These are phyloP conservation scores for Eptesicus fuscus DNA, from an alignment of 2,113 vertebrate genomes.

Conservation along the genomic window DNA sequence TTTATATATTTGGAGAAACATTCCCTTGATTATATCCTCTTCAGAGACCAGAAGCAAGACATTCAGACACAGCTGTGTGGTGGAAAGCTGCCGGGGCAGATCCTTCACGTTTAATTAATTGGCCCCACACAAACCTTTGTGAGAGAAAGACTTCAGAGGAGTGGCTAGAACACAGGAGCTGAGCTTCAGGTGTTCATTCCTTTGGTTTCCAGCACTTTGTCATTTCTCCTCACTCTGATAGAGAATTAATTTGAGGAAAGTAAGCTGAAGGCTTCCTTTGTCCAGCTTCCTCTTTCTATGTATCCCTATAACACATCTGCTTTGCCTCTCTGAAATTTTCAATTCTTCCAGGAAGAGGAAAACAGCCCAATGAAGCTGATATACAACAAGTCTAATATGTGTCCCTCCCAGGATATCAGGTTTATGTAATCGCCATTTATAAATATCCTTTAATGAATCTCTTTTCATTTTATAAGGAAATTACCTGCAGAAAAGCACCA, in stretches of 20 bases:
- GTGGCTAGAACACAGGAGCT: background rate
- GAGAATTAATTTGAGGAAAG: background rate
- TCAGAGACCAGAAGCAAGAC: background rate
- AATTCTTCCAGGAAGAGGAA: background rate
- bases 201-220: background rate
- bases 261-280: background rate
- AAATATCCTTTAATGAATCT: background rate
- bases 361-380: background rate
- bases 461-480: background rate
- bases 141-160: background rate
- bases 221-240: background rate
- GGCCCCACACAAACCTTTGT: background rate
- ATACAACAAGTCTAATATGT: too few species aligned
- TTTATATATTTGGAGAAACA: conserved; percentile 20
- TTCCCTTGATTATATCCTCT: conserved; percentile 18
- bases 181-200: background rate
- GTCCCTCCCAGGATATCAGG: background rate
- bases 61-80: background rate
- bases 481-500: background rate
- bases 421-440: background rate
- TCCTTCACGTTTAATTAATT: background rate
- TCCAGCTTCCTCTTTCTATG: background rate
- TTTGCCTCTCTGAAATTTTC: background rate
- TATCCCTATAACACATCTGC: background rate
- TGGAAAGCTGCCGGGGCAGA: background rate